Conservation (phyloP, 2,888 invertebrate genomes). For the Carcina quercana region DNA sequence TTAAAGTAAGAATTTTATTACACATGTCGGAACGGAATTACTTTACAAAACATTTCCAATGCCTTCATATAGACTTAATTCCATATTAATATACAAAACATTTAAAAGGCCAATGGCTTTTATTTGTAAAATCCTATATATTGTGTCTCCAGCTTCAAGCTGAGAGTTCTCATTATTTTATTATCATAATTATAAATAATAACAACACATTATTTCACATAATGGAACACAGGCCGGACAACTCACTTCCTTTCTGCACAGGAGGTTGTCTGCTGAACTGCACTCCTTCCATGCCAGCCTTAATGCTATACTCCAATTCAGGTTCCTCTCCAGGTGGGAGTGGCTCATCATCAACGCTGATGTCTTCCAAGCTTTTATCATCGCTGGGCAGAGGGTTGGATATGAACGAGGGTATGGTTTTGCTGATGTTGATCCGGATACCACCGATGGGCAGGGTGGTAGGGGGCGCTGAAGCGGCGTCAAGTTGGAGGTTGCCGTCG, state of each 20-base stretch:
- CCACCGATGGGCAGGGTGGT: constrained; percentile 60
- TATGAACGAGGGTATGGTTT: constrained; percentile 61
- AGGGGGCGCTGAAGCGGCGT: constrained; percentile 58
- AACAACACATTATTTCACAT: constrained; percentile 2
- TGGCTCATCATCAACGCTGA: constrained; percentile 65
- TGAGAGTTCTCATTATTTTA: too few relatives aligned
- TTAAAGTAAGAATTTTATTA: too few relatives aligned
- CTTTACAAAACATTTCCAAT: too few relatives aligned
- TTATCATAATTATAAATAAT: neutral
- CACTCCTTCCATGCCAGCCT: constrained; percentile 78
- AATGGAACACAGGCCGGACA: constrained; percentile 86
- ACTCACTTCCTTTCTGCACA: constrained; percentile 82
- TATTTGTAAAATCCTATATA: too few relatives aligned
- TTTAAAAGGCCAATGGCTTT: too few relatives aligned
- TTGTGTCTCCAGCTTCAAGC: too few relatives aligned
- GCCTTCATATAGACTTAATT: too few relatives aligned
- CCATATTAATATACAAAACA: too few relatives aligned
- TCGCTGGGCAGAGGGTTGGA: constrained; percentile 19
- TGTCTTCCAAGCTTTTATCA: constrained; percentile 41
- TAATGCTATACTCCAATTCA: constrained; percentile 71
- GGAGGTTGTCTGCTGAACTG: constrained; percentile 82
- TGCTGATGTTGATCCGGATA: constrained; percentile 90
- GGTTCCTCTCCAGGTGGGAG: constrained; percentile 75
- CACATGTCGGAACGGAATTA: too few relatives aligned
- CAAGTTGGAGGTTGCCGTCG: constrained; percentile 84